phyloP scores from a whole-genome alignment of 2,797 vertebrate genomes.

The Cyprinella venusta region DNA sequence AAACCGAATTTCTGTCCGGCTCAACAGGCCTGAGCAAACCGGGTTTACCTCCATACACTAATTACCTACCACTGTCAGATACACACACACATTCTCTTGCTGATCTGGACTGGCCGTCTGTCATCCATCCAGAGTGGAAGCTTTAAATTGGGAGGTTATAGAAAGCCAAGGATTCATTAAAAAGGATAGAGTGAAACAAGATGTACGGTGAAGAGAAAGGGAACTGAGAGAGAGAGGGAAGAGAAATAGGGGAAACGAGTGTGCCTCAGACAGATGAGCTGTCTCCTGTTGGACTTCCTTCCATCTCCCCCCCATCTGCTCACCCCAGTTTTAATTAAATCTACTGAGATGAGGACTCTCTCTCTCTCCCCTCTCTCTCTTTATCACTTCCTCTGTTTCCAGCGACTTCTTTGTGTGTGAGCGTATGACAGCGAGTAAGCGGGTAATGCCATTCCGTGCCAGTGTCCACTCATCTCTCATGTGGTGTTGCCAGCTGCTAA shows the following conservation, averaged over 20 bases:
- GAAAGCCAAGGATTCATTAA: slow-evolving; percentile 86
- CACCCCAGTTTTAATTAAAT: slow-evolving; percentile 97
- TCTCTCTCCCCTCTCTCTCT: slow-evolving; percentile 60
- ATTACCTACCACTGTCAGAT: slow-evolving; percentile 70
- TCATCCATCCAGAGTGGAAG: slow-evolving; percentile 74
- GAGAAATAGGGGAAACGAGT: slow-evolving; percentile 52
- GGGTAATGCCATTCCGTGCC: slow-evolving; percentile 83
- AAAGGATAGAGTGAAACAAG: slow-evolving; percentile 55
- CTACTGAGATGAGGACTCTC: slow-evolving; percentile 86
- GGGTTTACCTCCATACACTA: slow-evolving; percentile 64
- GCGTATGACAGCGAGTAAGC: slow-evolving; percentile 67
- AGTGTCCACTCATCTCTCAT: slow-evolving; percentile 89
- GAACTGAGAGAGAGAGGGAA: slow-evolving; percentile 42
- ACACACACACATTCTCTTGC: slow-evolving; percentile 66
- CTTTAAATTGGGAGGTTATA: slow-evolving; percentile 71
- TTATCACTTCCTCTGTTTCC: slow-evolving; percentile 24
- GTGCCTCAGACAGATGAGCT: slow-evolving; percentile 89
- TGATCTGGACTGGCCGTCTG: slow-evolving; percentile 59
- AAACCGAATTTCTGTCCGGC: slow-evolving; percentile 58
- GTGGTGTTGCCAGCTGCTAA: slow-evolving; percentile 92
- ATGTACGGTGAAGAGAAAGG: slow-evolving; percentile 44
- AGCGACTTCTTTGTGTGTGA: slow-evolving; percentile 55
- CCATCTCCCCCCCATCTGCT: slow-evolving; percentile 97
- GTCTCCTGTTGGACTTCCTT: slow-evolving; percentile 91
- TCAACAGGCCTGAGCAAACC: slow-evolving; percentile 64